Percentiles rank a stretch among this genome's conserved stretches.
Conservation (phyloP, 2,113 vertebrate species). For the Tragelaphus buxtoni region DNA sequence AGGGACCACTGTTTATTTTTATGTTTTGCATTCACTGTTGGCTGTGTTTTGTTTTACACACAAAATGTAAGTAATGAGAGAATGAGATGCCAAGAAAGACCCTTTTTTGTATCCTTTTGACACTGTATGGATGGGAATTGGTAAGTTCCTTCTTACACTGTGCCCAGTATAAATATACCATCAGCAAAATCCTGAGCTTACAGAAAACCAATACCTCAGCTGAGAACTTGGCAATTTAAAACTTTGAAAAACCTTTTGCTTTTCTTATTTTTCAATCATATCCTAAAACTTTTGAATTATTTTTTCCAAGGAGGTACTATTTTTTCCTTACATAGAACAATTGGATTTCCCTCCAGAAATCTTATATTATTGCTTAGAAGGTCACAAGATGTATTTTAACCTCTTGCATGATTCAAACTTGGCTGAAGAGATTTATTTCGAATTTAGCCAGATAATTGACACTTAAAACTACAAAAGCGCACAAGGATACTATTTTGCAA, state of each 20-base stretch:
- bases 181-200: background rate
- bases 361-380: constrained; percentile 46
- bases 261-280: constrained; percentile 55
- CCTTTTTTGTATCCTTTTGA: background rate
- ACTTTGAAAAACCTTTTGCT: constrained; percentile 56
- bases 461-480: constrained; percentile 31
- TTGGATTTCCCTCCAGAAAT: constrained; percentile 65
- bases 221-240: constrained; percentile 41
- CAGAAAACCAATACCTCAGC: constrained; percentile 40
- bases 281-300: constrained; percentile 67
- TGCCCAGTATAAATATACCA: background rate
- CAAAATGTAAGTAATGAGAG: background rate
- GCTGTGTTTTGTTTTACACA: constrained; percentile 29
- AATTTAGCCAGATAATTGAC: constrained; percentile 59
- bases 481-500: constrained; percentile 20
- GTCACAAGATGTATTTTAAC: constrained; percentile 59
- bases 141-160: background rate
- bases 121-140: constrained; percentile 22
- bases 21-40: constrained; percentile 17
- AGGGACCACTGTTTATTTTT: constrained; percentile 1
- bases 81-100: constrained; percentile 2
- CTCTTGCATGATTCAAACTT: constrained; percentile 45
- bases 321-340: constrained; percentile 44
- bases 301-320: constrained; percentile 46
- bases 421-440: constrained; percentile 61